Conservation (phyloP, 2,888 invertebrate species). For the Diarsia mendica region DNA sequence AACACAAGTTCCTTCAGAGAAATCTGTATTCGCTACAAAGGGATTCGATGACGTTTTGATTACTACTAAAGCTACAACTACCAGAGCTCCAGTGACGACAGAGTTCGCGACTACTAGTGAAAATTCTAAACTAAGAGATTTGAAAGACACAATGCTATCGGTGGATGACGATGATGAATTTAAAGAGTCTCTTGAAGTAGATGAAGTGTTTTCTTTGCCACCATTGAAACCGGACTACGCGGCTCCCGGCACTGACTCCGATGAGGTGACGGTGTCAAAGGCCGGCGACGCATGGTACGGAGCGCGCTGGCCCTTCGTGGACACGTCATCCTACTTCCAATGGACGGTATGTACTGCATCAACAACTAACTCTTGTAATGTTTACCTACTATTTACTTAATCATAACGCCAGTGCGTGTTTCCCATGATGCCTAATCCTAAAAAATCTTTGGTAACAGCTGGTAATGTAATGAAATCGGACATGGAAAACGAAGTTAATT, state of each 20-base stretch:
- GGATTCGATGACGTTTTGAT: constrained; percentile 82
- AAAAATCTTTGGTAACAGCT: constrained; percentile 69
- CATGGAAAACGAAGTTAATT: constrained; percentile 68
- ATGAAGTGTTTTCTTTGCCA: constrained; percentile 86
- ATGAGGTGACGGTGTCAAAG: constrained; percentile 86
- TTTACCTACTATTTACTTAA: constrained; percentile 62
- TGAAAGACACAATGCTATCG: constrained; percentile 85
- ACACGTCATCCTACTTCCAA: constrained; percentile 92
- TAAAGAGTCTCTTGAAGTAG: constrained; percentile 86
- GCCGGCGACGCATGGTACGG: constrained; percentile 90
- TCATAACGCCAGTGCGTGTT: constrained; percentile 68
- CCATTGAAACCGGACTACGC: constrained; percentile 82
- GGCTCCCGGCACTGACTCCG: constrained; percentile 76
- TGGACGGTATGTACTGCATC: constrained; percentile 90
- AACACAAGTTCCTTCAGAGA: constrained; percentile 76
- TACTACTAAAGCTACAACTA: constrained; percentile 80
- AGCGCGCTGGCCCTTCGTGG: constrained; percentile 92
- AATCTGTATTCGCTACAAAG: constrained; percentile 77
- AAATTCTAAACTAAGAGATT: constrained; percentile 79
- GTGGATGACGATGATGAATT: constrained; percentile 87
- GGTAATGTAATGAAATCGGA: constrained; percentile 72
- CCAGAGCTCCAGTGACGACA: constrained; percentile 71
- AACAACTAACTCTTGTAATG: constrained; percentile 72
- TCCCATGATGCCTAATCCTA: constrained; percentile 65
- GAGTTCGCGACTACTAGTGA: constrained; percentile 77